Evolutionary conservation across 2,113 vertebrate genomes (phyloP).

Genomic region (Corvus hawaiiensis): DNA sequence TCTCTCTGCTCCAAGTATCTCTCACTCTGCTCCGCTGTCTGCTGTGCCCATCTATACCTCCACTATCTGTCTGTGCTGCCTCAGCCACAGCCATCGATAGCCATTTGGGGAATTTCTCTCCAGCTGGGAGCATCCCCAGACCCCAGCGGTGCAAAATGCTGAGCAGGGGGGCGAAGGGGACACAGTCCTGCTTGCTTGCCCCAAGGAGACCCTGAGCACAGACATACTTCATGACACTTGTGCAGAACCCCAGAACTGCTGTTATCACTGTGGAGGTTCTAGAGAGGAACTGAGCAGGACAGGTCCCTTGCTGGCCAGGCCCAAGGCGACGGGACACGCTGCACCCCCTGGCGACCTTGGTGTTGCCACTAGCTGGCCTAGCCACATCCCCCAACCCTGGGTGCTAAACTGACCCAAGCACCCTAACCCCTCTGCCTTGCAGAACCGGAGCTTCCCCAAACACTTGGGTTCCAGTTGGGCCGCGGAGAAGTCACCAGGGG

Average conservation of each 20-base stretch:
- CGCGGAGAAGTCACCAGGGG: rapidly evolving
- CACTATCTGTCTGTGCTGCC: background rate
- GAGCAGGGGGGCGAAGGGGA: rapidly evolving
- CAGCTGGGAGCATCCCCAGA: background rate
- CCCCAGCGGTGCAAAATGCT: rapidly evolving
- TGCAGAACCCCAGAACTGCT: background rate
- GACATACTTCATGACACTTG: background rate
- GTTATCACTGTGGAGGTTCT: background rate
- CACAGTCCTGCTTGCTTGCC: background rate
- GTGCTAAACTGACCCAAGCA: background rate
- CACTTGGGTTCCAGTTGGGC: background rate
- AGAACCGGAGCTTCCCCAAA: background rate
- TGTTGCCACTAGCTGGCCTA: background rate
- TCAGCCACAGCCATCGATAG: background rate
- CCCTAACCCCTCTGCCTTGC: background rate
- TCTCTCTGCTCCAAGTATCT: slow-evolving; percentile 47
- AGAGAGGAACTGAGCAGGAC: background rate
- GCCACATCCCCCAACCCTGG: background rate
- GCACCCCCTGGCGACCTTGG: background rate
- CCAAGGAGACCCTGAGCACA: rapidly evolving
- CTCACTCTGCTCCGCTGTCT: background rate
- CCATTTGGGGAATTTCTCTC: background rate
- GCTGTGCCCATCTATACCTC: slow-evolving; percentile 4
- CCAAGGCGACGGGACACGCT: rapidly evolving
- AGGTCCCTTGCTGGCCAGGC: background rate